Base-by-base conservation (phyloP, 2,113 vertebrate genomes). In the Pachyramphus minor region DNA sequence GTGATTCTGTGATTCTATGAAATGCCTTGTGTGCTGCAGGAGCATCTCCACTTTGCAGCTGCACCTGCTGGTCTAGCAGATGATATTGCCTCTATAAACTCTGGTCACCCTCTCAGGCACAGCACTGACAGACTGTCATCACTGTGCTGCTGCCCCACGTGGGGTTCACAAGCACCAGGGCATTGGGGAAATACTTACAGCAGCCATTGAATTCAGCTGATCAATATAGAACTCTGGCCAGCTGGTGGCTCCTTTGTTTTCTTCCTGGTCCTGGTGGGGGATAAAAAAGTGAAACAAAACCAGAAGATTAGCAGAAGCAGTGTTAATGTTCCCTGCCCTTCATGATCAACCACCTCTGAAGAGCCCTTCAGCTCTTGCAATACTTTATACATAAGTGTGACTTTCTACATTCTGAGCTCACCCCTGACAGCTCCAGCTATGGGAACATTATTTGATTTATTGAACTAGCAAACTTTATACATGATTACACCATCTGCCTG, bases 141-240 rank as follows among this genome's bases (percentile, higher is more conserved):
- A 1, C 75, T 5, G 9, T 4, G 2, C 64, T 81, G 59, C 71
- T 77, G 59, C 13, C 68, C 22, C n/a, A 5, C 9, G 11, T 0
- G 0, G 41, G 68, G 19, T 0, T 37, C 37, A 25, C 41, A n/a
- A 69, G 24, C 12, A 6, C 62, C 62, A 33, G 41, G 42, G 27
- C 22, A 0, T 3, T 45, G 80, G 68, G 89, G 74, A 66, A 73
- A 96, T 97, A 99, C 99, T 98, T 97, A 99, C 99, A 98, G 99
- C 99, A 98, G 99, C 99, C 99, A 99, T 99, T 47, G 98, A 99
- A 94, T 99, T 99, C 85, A 99, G 98, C 97, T 99, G 99, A 97
- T 99, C 99, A 1, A 99, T 99, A 97, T 99, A 99, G 97, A 98
- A 99, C 93, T 99, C 99, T 0, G 99, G 99, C 99, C 99, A 99